Evolutionary conservation across 2,113 vertebrate genomes (phyloP).

Genomic region (Indri indri): DNA sequence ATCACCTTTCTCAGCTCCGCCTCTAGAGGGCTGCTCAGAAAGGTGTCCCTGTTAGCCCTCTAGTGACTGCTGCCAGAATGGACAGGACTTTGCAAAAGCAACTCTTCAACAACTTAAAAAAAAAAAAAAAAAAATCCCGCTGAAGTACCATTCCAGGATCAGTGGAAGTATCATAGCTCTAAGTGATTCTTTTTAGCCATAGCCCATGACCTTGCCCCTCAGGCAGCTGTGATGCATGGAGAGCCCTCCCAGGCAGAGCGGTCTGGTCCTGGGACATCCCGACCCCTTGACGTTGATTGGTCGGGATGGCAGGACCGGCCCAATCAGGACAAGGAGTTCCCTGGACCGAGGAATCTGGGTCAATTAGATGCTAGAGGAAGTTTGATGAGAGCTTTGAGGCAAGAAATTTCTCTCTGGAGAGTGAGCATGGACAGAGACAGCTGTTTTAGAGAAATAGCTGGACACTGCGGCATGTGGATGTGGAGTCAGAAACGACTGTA

Average conservation of each 20-base stretch:
- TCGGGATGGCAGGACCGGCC: background rate
- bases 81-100: background rate
- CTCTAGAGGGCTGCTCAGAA: constrained; percentile 36
- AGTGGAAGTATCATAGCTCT: background rate
- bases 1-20: background rate
- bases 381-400: background rate
- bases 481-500: background rate
- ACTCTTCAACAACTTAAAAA: background rate
- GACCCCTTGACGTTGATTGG: background rate
- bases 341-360: background rate
- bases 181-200: background rate
- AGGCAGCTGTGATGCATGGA: background rate
- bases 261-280: background rate
- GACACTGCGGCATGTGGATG: too few species aligned
- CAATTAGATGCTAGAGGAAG: background rate
- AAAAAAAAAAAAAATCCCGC: background rate
- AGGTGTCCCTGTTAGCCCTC: background rate
- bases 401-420: background rate
- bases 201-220: too few species aligned
- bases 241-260: background rate
- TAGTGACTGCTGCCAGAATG: constrained; percentile 29
- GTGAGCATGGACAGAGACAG: background rate
- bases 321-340: too few species aligned
- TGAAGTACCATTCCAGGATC: background rate
- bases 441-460: background rate